Conservation (phyloP, 2,113 vertebrate genomes). For the Engraulis encrasicolus region DNA sequence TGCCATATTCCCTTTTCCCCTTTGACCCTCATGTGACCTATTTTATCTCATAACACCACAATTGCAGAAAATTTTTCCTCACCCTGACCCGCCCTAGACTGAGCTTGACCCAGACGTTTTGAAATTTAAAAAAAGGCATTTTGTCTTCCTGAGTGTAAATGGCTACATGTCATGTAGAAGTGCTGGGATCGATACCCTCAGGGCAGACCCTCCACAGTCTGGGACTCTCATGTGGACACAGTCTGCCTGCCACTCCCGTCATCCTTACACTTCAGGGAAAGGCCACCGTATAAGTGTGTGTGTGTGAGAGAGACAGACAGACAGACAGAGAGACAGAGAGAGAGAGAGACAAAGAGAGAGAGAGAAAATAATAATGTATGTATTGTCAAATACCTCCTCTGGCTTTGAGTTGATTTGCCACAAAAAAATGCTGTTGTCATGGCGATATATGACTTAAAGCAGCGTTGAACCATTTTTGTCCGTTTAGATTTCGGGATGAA, state of each 20-base stretch:
- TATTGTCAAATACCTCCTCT: not conserved
- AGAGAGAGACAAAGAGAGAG: no score
- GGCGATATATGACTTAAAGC: not conserved
- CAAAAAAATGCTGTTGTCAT: constrained; percentile 17
- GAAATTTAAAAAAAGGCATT: not conserved
- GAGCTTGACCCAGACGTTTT: not conserved
- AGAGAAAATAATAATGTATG: no score
- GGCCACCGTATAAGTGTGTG: no score
- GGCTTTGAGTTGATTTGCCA: not conserved
- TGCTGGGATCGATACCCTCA: not conserved
- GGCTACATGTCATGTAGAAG: constrained; percentile 3
- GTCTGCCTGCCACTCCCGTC: not conserved
- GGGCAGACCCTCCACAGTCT: not conserved
- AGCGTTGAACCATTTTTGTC: not conserved
- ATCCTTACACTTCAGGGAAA: not conserved
- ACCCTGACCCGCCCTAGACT: not conserved
- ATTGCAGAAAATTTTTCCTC: not conserved
- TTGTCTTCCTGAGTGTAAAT: constrained; percentile 2
- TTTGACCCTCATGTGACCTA: not conserved
- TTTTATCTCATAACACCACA: not conserved
- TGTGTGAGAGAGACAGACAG: no score
- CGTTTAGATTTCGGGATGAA: not conserved
- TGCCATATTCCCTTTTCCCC: not conserved
- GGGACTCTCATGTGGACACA: not conserved
- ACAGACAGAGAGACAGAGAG: no score